Evolutionary conservation across 2,113 vertebrate genomes (phyloP).

Genomic region (Turnix velox): DNA sequence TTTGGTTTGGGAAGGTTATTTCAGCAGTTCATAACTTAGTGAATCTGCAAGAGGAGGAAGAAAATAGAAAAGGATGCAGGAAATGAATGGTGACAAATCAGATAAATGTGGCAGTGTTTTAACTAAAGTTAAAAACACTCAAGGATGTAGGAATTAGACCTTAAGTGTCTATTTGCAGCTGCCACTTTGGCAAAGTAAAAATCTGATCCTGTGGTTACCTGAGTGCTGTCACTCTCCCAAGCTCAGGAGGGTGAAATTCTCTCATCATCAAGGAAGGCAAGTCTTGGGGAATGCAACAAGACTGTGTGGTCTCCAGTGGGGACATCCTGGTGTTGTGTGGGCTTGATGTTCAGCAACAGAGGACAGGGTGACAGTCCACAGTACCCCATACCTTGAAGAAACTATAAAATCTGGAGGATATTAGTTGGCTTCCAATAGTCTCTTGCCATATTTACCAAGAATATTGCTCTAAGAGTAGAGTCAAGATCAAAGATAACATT

Average conservation of each 20-base stretch:
- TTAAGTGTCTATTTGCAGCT: background rate
- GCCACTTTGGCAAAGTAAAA: background rate
- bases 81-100: constrained; percentile 36
- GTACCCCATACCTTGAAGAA: fast-evolving
- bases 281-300: background rate
- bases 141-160: background rate
- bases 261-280: background rate
- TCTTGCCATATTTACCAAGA: background rate
- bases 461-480: background rate
- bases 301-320: background rate
- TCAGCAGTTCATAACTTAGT: constrained; percentile 13
- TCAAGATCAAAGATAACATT: background rate
- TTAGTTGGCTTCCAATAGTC: background rate
- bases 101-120: background rate
- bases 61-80: background rate
- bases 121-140: background rate
- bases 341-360: background rate
- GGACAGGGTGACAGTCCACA: background rate
- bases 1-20: background rate
- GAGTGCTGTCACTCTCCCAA: background rate
- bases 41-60: background rate
- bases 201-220: background rate
- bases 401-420: background rate
- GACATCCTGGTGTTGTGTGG: background rate
- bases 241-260: background rate